Base-by-base conservation (phyloP, 2,797 vertebrate species). In the Xyrichtys novacula region DNA sequence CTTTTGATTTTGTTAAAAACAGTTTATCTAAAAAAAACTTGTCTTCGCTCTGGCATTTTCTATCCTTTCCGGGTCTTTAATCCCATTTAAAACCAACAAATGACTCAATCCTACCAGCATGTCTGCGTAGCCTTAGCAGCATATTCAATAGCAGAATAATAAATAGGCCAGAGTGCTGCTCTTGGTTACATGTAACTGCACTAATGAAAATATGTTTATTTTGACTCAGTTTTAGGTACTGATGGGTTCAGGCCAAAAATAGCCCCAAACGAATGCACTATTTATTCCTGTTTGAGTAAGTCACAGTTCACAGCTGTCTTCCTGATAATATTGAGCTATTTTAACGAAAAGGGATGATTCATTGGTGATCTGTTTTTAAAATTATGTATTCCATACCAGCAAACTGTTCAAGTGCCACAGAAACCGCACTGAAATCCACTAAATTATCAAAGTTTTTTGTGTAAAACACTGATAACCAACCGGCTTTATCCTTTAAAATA, bases 331-430 rank as follows among this genome's bases (percentile, higher is more conserved):
- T 4, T 26, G 42, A 28, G 20, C 2, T n/a, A 26, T 9, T 53
- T n/a, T 7, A 25, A 34, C 32, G 3, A 34, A 34, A 34, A 9
- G 3, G 8, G 14, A 34, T 12, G 32, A 12, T 22, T 17, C 17
- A 57, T 38, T 5, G 43, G 32, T 52, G 55, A 55, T 25, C 5
- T 15, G 7, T 44, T 54, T 52, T 34, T 23, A 39, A 31, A 59
- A 17, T 6, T 29, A 26, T 15, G 3, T 28, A 20, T 44, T 20
- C 7, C 32, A 6, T 11, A 15, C 6, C n/a, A 67, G 28, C 3
- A 7, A 64, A 54, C 14, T 49, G 17, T n/a, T n/a, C n/a, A n/a
- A 20, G 20, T 26, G 25, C 22, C 38, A 68, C 28, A 25, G 19
- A n/a, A n/a, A n/a, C n/a, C n/a, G n/a, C n/a, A n/a, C n/a, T n/a